Conservation (phyloP, 2,888 invertebrate species). For the Tenthredo amoena region DNA sequence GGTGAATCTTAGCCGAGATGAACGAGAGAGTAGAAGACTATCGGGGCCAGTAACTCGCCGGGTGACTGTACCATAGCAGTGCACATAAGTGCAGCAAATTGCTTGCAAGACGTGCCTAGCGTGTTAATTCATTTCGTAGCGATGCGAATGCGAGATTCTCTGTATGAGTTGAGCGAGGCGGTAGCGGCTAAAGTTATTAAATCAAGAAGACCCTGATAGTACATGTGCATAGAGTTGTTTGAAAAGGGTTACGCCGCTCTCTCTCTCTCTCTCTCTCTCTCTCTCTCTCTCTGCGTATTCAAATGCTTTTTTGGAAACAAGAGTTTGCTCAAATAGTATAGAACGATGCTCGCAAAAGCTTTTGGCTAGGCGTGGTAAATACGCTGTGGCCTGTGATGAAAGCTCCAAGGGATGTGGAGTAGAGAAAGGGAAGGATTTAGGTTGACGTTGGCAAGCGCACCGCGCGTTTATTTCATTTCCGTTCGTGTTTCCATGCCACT, state of each 20-base stretch:
- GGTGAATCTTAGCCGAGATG: constrained; percentile 48
- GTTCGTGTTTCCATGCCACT: constrained; percentile 9
- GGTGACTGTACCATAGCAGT: constrained; percentile 58
- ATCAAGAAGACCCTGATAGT: constrained; percentile 41
- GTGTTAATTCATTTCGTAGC: constrained; percentile 65
- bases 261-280: neutral
- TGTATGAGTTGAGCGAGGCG: constrained; percentile 17
- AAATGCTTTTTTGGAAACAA: constrained; percentile 38
- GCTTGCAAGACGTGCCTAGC: constrained; percentile 68
- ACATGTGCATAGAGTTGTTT: constrained; percentile 20
- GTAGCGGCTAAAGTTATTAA: constrained; percentile 39
- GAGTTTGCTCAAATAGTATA: neutral
- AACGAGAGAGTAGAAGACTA: constrained; percentile 54
- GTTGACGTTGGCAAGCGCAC: constrained; percentile 27
- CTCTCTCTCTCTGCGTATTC: neutral
- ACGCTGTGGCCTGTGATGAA: constrained; percentile 25
- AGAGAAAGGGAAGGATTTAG: constrained; percentile 1
- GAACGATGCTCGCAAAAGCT: constrained; percentile 12
- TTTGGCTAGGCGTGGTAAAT: constrained; percentile 36
- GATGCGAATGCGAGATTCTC: constrained; percentile 62
- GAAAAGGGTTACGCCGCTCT: constrained; percentile 29
- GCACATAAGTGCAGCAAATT: constrained; percentile 70
- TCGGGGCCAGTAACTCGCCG: constrained; percentile 58
- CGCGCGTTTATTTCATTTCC: constrained; percentile 37
- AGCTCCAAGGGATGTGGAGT: neutral